Evolutionary conservation across 2,888 invertebrate species (phyloP).

Genomic region (Diarsia mendica): DNA sequence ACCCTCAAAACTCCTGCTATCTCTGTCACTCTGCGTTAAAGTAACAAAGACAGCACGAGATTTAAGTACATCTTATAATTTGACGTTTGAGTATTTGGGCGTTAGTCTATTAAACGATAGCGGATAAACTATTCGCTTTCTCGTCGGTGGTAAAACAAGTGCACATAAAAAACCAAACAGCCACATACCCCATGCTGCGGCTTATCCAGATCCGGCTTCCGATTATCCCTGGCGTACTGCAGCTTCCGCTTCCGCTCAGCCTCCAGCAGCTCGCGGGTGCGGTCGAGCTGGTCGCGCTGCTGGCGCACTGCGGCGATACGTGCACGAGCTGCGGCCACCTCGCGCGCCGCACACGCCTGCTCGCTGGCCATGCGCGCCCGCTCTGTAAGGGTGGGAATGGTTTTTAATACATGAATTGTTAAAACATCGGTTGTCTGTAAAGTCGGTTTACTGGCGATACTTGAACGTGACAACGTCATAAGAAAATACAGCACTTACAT

Average conservation of each 20-base stretch:
- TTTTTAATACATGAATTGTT: no score
- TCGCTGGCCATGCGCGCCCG: slow-evolving; percentile 62
- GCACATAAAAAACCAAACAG: fast-evolving
- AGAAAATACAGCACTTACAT: no score
- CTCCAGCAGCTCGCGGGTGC: slow-evolving; percentile 86
- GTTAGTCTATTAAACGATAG: neutral
- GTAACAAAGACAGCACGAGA: no score
- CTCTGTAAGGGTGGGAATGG: slow-evolving; percentile 30
- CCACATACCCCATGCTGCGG: slow-evolving; percentile 44
- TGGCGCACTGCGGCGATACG: slow-evolving; percentile 87
- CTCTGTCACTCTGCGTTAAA: no score
- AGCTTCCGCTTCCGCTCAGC: slow-evolving; percentile 87
- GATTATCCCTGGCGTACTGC: slow-evolving; percentile 86
- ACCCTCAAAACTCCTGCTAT: no score
- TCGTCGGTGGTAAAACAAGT: neutral
- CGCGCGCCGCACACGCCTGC: slow-evolving; percentile 73
- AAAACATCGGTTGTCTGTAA: no score
- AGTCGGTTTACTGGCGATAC: no score
- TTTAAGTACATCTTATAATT: no score
- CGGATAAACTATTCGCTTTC: neutral
- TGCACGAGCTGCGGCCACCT: slow-evolving; percentile 78
- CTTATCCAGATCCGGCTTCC: slow-evolving; percentile 75
- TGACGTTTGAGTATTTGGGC: no score
- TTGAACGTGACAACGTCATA: no score
- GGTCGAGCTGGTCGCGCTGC: slow-evolving; percentile 85